Conservation (phyloP, 2,888 invertebrate species). For the Acronicta alni region DNA sequence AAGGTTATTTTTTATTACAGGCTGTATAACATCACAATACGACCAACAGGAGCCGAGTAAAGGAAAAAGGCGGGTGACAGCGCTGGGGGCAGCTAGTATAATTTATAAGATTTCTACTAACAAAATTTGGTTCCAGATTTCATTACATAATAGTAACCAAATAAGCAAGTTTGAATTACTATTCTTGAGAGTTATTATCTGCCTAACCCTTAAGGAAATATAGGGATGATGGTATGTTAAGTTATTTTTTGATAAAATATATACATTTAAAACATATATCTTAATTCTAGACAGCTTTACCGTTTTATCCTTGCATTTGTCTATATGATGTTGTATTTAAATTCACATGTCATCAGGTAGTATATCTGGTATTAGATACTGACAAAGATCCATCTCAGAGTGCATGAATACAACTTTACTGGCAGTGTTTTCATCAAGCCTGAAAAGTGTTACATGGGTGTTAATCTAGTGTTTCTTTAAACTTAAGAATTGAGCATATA, state of each 20-base stretch:
- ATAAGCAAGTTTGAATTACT: not conserved
- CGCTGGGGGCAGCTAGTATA: too few relatives aligned
- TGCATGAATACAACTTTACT: constrained; percentile 93
- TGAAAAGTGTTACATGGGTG: constrained; percentile 67
- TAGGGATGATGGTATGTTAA: too few relatives aligned
- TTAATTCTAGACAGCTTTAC: constrained; percentile 40
- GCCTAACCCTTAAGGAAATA: too few relatives aligned
- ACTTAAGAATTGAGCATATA: too few relatives aligned
- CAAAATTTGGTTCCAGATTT: constrained; percentile 16
- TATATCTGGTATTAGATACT: constrained; percentile 94
- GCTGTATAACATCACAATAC: too few relatives aligned
- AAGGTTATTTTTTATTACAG: too few relatives aligned
- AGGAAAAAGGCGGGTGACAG: too few relatives aligned
- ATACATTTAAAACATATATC: constrained; percentile 15
- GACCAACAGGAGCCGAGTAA: too few relatives aligned
- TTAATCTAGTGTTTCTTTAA: too few relatives aligned
- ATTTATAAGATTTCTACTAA: too few relatives aligned
- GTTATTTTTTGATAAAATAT: constrained; percentile 25
- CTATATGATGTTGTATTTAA: constrained; percentile 31
- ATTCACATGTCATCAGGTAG: constrained; percentile 91
- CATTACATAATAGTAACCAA: constrained; percentile 1
- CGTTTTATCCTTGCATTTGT: constrained; percentile 44
- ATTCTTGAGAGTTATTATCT: too few relatives aligned
- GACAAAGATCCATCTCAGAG: constrained; percentile 92
- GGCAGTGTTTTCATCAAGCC: constrained; percentile 94